Conservation (phyloP, 2,797 vertebrate species). For the Octomys mimax region DNA sequence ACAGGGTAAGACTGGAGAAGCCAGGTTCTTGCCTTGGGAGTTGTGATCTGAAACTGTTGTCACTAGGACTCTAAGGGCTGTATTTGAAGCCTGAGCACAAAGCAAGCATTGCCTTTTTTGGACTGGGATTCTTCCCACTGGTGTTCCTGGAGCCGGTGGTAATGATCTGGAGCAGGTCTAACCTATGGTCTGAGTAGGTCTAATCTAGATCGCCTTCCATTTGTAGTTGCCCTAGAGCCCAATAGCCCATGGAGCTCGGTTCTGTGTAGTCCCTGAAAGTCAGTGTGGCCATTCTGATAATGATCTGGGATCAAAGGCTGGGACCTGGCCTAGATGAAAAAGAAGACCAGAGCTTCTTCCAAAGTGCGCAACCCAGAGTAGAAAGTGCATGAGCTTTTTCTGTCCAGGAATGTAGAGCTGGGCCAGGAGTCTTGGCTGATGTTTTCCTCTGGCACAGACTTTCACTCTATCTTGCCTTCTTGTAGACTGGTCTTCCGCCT, state of each 20-base stretch:
- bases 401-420: background rate
- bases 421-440: background rate
- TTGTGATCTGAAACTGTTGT: background rate
- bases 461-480: background rate
- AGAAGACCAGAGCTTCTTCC: background rate
- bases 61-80: background rate
- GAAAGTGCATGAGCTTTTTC: background rate
- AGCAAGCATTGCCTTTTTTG: background rate
- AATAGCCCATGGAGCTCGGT: background rate
- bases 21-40: background rate
- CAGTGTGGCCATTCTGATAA: background rate
- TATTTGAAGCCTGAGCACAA: background rate
- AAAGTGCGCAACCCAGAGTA: background rate
- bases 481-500: background rate
- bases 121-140: too few relatives aligned
- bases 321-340: background rate
- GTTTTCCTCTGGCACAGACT: background rate
- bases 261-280: background rate
- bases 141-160: too few relatives aligned
- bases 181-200: background rate
- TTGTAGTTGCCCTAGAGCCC: background rate
- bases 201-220: background rate
- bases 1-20: background rate
- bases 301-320: background rate
- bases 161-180: background rate